Evolutionary conservation across 1,140 invertebrate species (phyloP).

Genomic region (Dendroctonus ponderosae): DNA sequence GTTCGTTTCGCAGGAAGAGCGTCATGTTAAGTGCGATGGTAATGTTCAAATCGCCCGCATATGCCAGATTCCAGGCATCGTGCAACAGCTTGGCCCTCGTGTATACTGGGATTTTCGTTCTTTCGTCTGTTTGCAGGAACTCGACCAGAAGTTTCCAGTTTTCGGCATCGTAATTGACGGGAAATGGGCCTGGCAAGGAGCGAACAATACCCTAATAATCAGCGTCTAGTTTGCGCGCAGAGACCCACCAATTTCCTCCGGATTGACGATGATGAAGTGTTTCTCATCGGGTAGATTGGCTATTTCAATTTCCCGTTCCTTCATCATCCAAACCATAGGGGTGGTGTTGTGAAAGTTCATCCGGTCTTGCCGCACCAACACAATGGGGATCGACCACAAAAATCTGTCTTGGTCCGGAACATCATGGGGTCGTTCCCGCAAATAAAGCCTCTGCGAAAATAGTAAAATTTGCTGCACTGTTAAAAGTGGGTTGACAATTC

Average conservation of each 20-base stretch:
- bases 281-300: constrained; percentile 56
- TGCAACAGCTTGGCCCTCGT: constrained; percentile 74
- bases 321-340: constrained; percentile 61
- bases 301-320: constrained; percentile 54
- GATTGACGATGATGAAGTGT: constrained; percentile 72
- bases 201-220: not conserved
- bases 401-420: constrained; percentile 62
- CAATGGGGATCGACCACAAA: constrained; percentile 70
- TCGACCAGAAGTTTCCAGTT: constrained; percentile 74
- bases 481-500: no score
- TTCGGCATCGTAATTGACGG: constrained; percentile 76
- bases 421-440: constrained; percentile 66
- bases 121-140: constrained; percentile 59
- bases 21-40: constrained; percentile 73
- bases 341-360: constrained; percentile 58
- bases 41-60: constrained; percentile 71
- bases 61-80: constrained; percentile 76
- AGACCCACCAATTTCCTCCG: constrained; percentile 73
- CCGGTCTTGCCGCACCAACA: constrained; percentile 57
- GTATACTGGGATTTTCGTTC: constrained; percentile 63
- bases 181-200: constrained; percentile 65
- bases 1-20: constrained; percentile 67
- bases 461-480: not conserved
- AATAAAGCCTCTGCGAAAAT: constrained; percentile 61
- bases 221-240: constrained; percentile 11